Base-by-base conservation (phyloP, 1,140 invertebrate species). In the Drosophila micromelanica region DNA sequence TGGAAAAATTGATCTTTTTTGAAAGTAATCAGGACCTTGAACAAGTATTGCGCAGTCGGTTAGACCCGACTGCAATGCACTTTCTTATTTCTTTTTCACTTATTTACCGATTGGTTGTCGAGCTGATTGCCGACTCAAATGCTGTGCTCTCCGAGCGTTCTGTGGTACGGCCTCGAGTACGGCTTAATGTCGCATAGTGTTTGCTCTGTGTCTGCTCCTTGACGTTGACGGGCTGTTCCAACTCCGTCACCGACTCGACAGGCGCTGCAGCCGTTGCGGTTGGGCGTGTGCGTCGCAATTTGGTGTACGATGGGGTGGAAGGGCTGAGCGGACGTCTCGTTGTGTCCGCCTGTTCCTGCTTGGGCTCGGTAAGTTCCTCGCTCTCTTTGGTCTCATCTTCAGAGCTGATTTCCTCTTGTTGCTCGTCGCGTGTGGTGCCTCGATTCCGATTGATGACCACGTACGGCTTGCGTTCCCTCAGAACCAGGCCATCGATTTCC, bases 251-350 rank as follows among this genome's bases (percentile, higher is more conserved):
- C 64, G 48, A 43, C 2, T 76, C 87, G 3, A 81, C 73, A 13
- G 85, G 9, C 1, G 49, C 13, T 5, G 71, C 37, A 5, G 92
- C 85, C 5, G 93, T 81, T 2, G 94, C 93, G 2, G 94, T 93
- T 5, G 94, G 94, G 71, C 94, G 93, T 0, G 92, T 80, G 43
- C 96, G 93, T 55, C 95, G 91, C 42, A 96, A 95, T 72, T 94
- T 96, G 0, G 95, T 94, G 59, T 96, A 96, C 75, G 94, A 94
- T 61, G 93, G 93, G 0, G 91, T 76, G 64, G 92, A 59, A 0
- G 92, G 70, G 38, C 77, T 77, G 17, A 67, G 55, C 0, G 80
- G 63, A 27, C 73, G 73, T 11, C 48, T 69, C 0, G 84, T 80
- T 65, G 51, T 87, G 13, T 69, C 43, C 12, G 20, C 38, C 20